phyloP scores from a whole-genome alignment of 2,888 invertebrate species.

The Hemistola chrysoprasaria region DNA sequence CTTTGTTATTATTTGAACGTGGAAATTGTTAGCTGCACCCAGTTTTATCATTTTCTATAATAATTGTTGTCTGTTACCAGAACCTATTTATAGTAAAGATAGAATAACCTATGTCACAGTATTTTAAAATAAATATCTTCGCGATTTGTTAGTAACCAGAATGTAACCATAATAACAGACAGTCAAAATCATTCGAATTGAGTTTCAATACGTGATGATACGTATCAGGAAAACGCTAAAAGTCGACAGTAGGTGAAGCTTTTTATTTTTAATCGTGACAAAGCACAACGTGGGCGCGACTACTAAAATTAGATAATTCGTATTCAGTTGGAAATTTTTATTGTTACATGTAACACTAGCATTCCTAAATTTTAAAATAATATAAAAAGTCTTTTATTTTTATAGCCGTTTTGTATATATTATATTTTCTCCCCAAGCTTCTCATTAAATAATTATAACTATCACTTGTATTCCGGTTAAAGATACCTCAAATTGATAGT shows the following conservation, averaged over 20 bases:
- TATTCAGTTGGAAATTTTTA: conserved; percentile 18
- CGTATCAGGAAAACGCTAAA: conserved; percentile 39
- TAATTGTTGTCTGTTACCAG: no score
- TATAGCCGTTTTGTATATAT: conserved; percentile 6
- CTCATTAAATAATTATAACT: conserved; percentile 4
- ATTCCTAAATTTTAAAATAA: conserved; percentile 16
- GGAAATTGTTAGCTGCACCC: conserved; percentile 53
- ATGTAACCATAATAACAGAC: conserved; percentile 11
- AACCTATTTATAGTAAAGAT: conserved; percentile 20
- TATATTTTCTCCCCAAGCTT: conserved; percentile 5
- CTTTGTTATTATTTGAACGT: conserved; percentile 55
- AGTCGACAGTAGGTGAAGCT: conserved; percentile 35
- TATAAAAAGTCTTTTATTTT: conserved; percentile 11
- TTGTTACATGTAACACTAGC: conserved; percentile 13
- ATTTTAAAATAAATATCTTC: not conserved
- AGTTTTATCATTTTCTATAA: no score
- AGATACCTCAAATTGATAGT: not conserved
- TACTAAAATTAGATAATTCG: conserved; percentile 12
- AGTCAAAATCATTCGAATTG: conserved; percentile 8
- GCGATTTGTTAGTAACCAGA: conserved; percentile 10
- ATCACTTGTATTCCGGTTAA: conserved; percentile 9
- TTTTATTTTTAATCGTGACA: conserved; percentile 35
- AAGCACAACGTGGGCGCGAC: conserved; percentile 27
- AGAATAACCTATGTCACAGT: conserved; percentile 5
- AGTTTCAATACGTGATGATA: conserved; percentile 6